Base-by-base conservation (phyloP, 2,888 invertebrate genomes). In the Microctonus hyperodae region DNA sequence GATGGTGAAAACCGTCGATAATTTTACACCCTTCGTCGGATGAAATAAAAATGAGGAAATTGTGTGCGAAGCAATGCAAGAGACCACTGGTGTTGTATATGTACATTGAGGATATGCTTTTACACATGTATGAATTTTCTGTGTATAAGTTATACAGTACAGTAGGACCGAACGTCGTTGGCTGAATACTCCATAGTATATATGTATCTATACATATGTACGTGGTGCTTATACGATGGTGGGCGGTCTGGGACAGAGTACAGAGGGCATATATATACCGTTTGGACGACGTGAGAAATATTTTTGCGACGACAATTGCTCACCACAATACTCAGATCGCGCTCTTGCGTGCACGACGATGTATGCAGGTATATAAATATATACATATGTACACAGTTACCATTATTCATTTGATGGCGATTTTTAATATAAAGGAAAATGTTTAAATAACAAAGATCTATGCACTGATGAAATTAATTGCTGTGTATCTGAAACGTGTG, bases 251-350 rank as follows among this genome's bases (percentile, higher is more conserved):
- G 35, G 60, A 55, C 65, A 64, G 48, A 51, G 50, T 67, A 68
- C 70, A 72, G n/a, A 50, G 70, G 72, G 67, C 53, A 58, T 76
- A 73, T 35, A 10, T 44, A 44, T 7, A n/a, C 16, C 16, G n/a
- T 6, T 16, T 6, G 16, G n/a, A 71, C 72, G 75, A 78, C 77
- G 78, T 75, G 79, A 82, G 81, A 82, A 81, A 82, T 83, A 82
- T 82, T 83, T 81, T 81, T 53, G 62, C 53, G 23, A 53, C 55
- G 62, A 62, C 62, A 62, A 62, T 62, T 55, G 61, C 33, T 61
- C 28, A 50, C 61, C 23, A 51, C 61, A 23, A 50, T 23, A 10
- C 60, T 60, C 31, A 20, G n/a, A n/a, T n/a, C n/a, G 22, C 61
- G 31, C 5, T 33, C 28, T 62, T n/a, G n/a, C n/a, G n/a, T n/a